Conservation (phyloP, 2,113 vertebrate genomes). For the Tachycineta bicolor region DNA sequence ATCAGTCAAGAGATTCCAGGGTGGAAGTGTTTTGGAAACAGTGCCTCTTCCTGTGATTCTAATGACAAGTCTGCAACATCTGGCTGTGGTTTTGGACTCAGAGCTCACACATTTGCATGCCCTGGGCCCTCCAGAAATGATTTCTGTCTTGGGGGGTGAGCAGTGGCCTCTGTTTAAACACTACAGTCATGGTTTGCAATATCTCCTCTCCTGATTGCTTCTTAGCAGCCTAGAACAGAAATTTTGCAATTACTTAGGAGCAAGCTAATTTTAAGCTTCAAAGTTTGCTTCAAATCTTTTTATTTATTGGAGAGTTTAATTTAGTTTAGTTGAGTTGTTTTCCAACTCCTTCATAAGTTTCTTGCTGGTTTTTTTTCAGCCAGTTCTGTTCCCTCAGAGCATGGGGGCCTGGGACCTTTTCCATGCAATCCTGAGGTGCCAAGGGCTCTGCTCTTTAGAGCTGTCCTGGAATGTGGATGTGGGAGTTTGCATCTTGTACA, state of each 20-base stretch:
- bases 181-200: background rate
- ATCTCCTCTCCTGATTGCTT: background rate
- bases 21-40: constrained; percentile 23
- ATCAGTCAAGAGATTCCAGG: background rate
- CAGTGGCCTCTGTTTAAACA: background rate
- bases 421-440: background rate
- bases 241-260: background rate
- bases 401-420: background rate
- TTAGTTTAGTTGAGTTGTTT: background rate
- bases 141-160: background rate
- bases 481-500: background rate
- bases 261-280: background rate
- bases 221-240: background rate
- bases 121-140: background rate
- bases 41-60: background rate
- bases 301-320: no score
- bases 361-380: background rate
- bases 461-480: background rate
- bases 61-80: background rate
- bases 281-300: background rate
- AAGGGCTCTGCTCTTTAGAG: background rate
- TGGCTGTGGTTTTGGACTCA: background rate
- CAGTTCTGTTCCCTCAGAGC: background rate
- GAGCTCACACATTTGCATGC: background rate
- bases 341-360: background rate